Evolutionary conservation across 2,888 invertebrate genomes (phyloP).

Genomic region (Julus scandinavius): DNA sequence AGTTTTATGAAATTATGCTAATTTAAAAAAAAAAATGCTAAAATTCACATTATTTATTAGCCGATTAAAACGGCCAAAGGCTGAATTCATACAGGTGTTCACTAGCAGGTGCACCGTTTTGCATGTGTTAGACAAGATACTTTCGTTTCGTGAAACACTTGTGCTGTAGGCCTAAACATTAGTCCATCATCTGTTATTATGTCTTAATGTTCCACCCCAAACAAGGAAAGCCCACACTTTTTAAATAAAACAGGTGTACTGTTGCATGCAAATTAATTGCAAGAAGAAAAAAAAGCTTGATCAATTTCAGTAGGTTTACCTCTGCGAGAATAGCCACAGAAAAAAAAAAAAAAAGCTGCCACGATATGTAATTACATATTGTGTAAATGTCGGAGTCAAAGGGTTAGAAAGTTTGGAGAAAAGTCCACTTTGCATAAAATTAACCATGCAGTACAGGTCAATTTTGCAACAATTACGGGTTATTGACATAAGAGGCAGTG

Average conservation of each 20-base stretch:
- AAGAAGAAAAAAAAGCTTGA: slow-evolving; percentile 24
- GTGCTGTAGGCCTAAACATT: slow-evolving; percentile 14
- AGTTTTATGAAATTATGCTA: slow-evolving; percentile 26
- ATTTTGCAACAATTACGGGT: slow-evolving; percentile 45
- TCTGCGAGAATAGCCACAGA: neutral
- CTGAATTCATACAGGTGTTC: slow-evolving; percentile 3
- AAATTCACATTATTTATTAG: slow-evolving; percentile 25
- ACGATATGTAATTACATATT: slow-evolving; percentile 32
- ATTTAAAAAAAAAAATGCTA: neutral
- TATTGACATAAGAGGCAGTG: slow-evolving; percentile 45
- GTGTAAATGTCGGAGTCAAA: slow-evolving; percentile 33
- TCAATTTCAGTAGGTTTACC: slow-evolving; percentile 18
- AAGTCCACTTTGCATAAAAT: slow-evolving; percentile 37
- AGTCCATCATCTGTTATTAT: slow-evolving; percentile 43
- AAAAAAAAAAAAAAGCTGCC: neutral
- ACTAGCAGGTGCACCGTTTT: slow-evolving; percentile 43
- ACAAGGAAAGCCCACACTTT: slow-evolving; percentile 12
- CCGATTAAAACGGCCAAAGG: slow-evolving; percentile 1
- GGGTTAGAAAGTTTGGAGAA: slow-evolving; percentile 41
- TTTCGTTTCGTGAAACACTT: slow-evolving; percentile 18
- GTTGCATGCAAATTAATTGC: slow-evolving; percentile 27
- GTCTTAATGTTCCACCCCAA: slow-evolving; percentile 2
- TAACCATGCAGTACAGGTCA: slow-evolving; percentile 14
- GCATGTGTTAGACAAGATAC: neutral
- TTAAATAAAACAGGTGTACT: slow-evolving; percentile 43